A percentile compares a stretch with the other conserved stretches of the same genome.
These are phyloP conservation scores for Poeciliopsis infans DNA, from an alignment of 2,797 vertebrate genomes.

Conservation along the genomic window DNA sequence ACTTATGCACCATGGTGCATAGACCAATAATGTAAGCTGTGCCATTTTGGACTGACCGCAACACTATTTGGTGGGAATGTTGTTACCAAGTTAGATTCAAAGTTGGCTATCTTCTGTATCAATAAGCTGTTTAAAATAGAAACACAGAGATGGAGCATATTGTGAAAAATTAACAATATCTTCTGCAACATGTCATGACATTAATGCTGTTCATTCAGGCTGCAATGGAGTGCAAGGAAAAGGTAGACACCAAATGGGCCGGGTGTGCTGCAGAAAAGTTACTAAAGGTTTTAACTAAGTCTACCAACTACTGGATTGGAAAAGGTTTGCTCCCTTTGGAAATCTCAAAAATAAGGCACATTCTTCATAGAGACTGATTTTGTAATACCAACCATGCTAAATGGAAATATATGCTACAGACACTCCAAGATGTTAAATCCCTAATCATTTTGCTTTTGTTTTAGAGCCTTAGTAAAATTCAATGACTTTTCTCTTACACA, in stretches of 20 bases:
- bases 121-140: neutral
- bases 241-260: too few relatives aligned
- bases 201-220: too few relatives aligned
- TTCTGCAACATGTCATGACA: neutral
- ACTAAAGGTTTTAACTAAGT: neutral
- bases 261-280: too few relatives aligned
- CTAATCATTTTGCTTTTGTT: neutral
- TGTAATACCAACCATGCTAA: neutral
- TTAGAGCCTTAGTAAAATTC: neutral
- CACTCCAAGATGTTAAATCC: neutral
- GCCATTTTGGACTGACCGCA: neutral
- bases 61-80: neutral
- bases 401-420: neutral
- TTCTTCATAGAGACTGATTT: neutral
- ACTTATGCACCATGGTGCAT: too few relatives aligned
- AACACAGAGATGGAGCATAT: neutral
- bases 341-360: neutral
- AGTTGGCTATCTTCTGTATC: too few relatives aligned
- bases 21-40: neutral
- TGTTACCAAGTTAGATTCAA: neutral
- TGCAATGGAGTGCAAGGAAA: too few relatives aligned
- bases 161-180: neutral
- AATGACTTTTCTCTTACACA: neutral
- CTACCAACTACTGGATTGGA: neutral
- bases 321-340: neutral